Base-by-base conservation (phyloP, 1,140 invertebrate species). In the Drosophila grimshawi region DNA sequence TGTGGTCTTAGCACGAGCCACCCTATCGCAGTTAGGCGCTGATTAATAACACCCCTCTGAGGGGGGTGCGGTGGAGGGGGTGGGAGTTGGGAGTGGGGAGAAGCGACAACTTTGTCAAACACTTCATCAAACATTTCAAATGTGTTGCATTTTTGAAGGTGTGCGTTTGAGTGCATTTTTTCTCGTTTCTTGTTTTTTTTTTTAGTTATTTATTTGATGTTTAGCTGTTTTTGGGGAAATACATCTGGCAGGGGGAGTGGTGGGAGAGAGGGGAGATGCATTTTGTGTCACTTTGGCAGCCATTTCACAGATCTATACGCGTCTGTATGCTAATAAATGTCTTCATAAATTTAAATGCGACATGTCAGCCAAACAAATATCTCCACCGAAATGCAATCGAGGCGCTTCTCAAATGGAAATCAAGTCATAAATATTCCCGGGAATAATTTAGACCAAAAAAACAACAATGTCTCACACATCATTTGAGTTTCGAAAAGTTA, bases 91-190 rank as follows among this genome's bases (percentile, higher is more conserved):
- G 19, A 19, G 19, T 19, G 19, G 19, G 19, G 19, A 19, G 19
- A 19, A 19, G 65, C 73, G 71, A 89, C 85, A 89, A 76, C 78
- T 89, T 89, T 89, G 85, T 89, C 85, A 81, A 85, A 79, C 85
- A 89, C 85, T 89, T 83, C 85, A 89, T 89, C 85, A 89, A 80
- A 67, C 83, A 79, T 82, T 62, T 79, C 79, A 57, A 77, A 79
- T 81, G 72, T 69, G 43, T 39, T 11, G 48, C 52, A 8, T 19
- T 62, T 53, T 45, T 8, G 48, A 65, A 76, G 81, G 75, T 86
- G 71, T 79, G 62, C 60, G 45, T 69, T 30, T 35, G 32, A 19
- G 10, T 10, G 32, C 46, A 55, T 46, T 56, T 62, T 76, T 76
- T 49, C 56, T 67, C 53, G 63, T 7, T 62, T 59, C 30, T 70